phyloP scores from a whole-genome alignment of 2,113 vertebrate genomes.

The Sander lucioperca region DNA sequence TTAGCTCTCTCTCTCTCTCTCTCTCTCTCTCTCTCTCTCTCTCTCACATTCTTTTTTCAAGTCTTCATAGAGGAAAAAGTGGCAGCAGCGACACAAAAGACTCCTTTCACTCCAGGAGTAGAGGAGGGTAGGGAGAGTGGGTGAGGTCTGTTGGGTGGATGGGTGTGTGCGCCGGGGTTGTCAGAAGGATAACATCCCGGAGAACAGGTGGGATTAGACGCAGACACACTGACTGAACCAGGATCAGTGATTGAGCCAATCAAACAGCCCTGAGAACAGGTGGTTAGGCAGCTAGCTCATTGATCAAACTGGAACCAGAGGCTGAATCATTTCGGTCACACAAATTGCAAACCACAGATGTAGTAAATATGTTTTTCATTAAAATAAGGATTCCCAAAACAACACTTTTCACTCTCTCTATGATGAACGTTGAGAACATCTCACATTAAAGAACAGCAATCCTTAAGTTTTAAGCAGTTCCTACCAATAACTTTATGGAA shows the following conservation, averaged over 20 bases:
- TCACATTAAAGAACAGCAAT: not conserved
- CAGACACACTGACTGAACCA: constrained; percentile 37
- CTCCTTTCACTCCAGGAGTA: constrained; percentile 57
- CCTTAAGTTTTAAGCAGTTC: not conserved
- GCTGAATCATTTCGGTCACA: not conserved
- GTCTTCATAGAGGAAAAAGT: constrained; percentile 16
- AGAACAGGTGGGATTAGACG: constrained; percentile 82
- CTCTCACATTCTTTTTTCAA: not conserved
- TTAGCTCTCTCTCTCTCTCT: constrained; percentile 12
- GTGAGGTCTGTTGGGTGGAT: constrained; percentile 34
- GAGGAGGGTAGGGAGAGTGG: constrained; percentile 31
- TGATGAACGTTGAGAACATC: not conserved
- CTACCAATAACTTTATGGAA: not conserved
- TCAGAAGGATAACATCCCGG: constrained; percentile 72
- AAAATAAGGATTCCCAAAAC: not conserved
- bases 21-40: not conserved
- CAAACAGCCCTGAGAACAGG: constrained; percentile 32
- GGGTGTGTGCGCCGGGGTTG: constrained; percentile 26
- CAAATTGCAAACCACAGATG: not conserved
- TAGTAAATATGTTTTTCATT: not conserved
- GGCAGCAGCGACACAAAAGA: constrained; percentile 55
- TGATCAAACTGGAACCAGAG: not conserved
- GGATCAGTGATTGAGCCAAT: constrained; percentile 35
- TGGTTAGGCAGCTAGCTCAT: constrained; percentile 20
- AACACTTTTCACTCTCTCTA: not conserved